phyloP scores from a whole-genome alignment of 23 tunicate species.

The Aplidium turbinatum region DNA sequence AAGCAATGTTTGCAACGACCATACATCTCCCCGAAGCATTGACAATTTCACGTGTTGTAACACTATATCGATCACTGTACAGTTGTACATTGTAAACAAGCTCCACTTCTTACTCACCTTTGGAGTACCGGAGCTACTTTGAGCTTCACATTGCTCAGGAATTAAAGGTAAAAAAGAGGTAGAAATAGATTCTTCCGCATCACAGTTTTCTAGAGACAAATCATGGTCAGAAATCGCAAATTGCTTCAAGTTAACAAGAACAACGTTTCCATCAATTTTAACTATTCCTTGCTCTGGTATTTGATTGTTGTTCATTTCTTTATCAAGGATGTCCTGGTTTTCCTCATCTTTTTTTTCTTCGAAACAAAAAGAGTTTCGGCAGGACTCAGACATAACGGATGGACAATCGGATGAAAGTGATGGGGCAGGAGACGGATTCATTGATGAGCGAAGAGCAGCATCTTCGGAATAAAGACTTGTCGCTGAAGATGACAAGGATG shows the following conservation, averaged over 20 bases:
- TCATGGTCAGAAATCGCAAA: background rate
- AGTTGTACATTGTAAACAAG: too few species aligned
- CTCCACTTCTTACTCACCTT: too few species aligned
- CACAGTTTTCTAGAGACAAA: too few species aligned
- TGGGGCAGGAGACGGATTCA: conserved; percentile 20
- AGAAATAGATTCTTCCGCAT: too few species aligned
- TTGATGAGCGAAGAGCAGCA: background rate
- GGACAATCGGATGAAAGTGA: conserved; percentile 49
- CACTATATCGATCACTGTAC: too few species aligned
- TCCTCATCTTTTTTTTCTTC: conserved; percentile 9
- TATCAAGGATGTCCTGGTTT: background rate
- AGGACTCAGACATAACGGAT: background rate
- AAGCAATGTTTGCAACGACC: too few species aligned
- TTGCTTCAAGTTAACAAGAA: conserved; percentile 26
- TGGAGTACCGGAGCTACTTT: too few species aligned
- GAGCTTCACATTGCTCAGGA: too few species aligned
- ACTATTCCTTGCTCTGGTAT: conserved; percentile 22
- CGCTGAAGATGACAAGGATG: conserved; percentile 74
- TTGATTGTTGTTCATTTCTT: background rate
- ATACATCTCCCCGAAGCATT: too few species aligned
- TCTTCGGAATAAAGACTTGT: conserved; percentile 71
- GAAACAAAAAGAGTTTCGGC: background rate
- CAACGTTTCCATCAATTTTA: conserved; percentile 33
- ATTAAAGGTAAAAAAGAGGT: too few species aligned
- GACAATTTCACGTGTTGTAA: too few species aligned